phyloP scores from a whole-genome alignment of 2,888 invertebrate species.

The Ectropis crepuscularia region DNA sequence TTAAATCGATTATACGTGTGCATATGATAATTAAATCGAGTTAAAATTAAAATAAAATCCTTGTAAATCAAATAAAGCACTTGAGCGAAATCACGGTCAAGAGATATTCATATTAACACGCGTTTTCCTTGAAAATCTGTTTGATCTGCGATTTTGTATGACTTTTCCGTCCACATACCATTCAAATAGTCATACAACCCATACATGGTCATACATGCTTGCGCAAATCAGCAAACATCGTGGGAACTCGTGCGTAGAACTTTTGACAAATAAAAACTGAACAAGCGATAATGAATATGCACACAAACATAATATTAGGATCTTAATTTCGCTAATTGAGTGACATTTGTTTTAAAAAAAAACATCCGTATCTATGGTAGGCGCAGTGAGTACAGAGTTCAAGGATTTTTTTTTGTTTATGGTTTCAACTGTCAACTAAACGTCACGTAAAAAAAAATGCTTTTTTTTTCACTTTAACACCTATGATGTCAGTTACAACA shows the following conservation, averaged over 20 bases:
- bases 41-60: too few relatives aligned
- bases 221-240: constrained; percentile 3
- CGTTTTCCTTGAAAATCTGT: constrained; percentile 4
- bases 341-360: background rate
- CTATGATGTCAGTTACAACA: too few relatives aligned
- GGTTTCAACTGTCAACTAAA: background rate
- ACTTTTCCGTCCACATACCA: background rate
- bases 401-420: background rate
- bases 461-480: too few relatives aligned
- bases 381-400: background rate
- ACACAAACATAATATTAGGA: background rate
- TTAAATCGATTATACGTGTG: too few relatives aligned
- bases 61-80: background rate
- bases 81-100: background rate
- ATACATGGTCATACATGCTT: background rate
- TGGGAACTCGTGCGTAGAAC: background rate
- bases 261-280: background rate
- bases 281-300: background rate
- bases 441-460: too few relatives aligned
- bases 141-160: background rate
- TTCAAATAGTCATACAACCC: background rate
- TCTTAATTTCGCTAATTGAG: background rate
- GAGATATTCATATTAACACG: background rate
- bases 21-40: too few relatives aligned
- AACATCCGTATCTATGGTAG: background rate